A percentile compares a stretch with the other conserved stretches of the same genome.
These are phyloP conservation scores for Euglossa dilemma DNA, from an alignment of 1,140 invertebrate genomes.

Conservation along the genomic window DNA sequence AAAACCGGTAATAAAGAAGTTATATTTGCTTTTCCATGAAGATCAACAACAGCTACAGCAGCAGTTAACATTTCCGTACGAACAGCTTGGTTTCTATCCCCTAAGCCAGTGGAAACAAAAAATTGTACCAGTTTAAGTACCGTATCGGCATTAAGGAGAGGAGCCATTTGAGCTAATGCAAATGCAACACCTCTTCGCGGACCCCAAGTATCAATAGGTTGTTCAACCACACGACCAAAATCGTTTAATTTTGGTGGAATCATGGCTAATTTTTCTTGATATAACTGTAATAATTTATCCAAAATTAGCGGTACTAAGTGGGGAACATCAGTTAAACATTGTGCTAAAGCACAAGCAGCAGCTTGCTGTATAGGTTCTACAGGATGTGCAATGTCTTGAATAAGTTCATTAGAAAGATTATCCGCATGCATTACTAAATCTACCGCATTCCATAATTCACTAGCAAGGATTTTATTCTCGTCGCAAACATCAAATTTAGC, in stretches of 20 bases:
- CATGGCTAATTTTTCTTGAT: constrained; percentile 90
- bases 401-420: constrained; percentile 85
- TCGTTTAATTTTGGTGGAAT: constrained; percentile 94
- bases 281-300: constrained; percentile 87
- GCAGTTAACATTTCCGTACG: constrained; percentile 95
- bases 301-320: constrained; percentile 84
- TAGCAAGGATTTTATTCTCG: constrained; percentile 87
- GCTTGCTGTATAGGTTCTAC: constrained; percentile 91
- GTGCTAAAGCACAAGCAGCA: constrained; percentile 89
- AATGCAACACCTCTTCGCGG: constrained; percentile 93
- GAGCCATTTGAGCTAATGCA: constrained; percentile 89
- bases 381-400: constrained; percentile 90
- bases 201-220: constrained; percentile 94
- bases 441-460: constrained; percentile 87
- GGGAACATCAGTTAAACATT: constrained; percentile 84
- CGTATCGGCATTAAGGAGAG: constrained; percentile 86
- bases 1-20: constrained; percentile 91
- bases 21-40: constrained; percentile 92
- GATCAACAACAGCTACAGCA: constrained; percentile 94
- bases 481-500: constrained; percentile 88
- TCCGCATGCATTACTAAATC: constrained; percentile 84
- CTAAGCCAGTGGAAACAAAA: constrained; percentile 93
- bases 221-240: constrained; percentile 94
- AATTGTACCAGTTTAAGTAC: constrained; percentile 89
- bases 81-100: constrained; percentile 92